Conservation (phyloP, 2,113 vertebrate genomes). For the Genyomyrus donnyi region DNA sequence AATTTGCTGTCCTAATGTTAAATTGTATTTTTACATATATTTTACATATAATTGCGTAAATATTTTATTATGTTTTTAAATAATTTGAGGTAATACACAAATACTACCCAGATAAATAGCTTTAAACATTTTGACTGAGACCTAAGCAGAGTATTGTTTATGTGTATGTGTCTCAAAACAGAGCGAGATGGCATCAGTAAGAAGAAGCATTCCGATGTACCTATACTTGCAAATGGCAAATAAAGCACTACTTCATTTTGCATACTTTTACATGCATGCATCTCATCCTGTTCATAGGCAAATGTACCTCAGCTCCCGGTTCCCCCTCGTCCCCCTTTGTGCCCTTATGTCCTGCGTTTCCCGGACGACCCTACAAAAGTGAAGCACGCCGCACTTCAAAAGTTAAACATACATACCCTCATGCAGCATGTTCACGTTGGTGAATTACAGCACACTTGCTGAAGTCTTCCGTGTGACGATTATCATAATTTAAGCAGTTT, state of each 20-base stretch:
- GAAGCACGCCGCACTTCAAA: not conserved
- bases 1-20: not conserved
- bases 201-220: not conserved
- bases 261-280: not conserved
- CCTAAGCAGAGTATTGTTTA: too few relatives aligned
- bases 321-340: constrained; percentile 44
- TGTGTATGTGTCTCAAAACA: not conserved
- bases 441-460: not conserved
- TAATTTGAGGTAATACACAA: not conserved
- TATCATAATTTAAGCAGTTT: not conserved
- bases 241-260: not conserved
- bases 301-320: constrained; percentile 43
- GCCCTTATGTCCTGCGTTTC: constrained; percentile 26
- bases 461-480: not conserved
- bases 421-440: not conserved
- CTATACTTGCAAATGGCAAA: not conserved
- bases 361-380: constrained; percentile 39
- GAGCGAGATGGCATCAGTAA: not conserved
- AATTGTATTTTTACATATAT: not conserved
- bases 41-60: too few relatives aligned
- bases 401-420: not conserved
- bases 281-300: not conserved
- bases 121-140: not conserved
- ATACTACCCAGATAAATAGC: not conserved
- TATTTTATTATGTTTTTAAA: too few relatives aligned